Base-by-base conservation (phyloP, 2,888 invertebrate genomes). In the Sericinus montela region DNA sequence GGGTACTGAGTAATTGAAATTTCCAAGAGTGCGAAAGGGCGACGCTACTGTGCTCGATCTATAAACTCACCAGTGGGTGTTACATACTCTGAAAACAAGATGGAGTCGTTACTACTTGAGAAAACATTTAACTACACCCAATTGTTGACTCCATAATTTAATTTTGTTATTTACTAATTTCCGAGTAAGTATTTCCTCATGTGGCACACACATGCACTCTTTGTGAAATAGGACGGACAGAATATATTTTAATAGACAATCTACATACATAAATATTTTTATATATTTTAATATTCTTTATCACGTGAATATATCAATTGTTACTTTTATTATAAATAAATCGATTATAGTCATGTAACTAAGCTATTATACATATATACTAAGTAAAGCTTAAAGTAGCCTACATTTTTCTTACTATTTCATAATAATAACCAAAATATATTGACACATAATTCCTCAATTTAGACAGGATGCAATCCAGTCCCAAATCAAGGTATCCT, bases 81-180 rank as follows among this genome's bases (percentile, higher is more conserved):
- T 75, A 89, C 79, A 87, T 80, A 84, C 72, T 89, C 89, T 89
- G 89, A 89, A 89, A 89, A 86, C 75, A 87, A 86, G 75, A 83
- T 86, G 88, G 87, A 88, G 87, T 70, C 87, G 67, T 88, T 88
- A 88, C 88, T 87, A 86, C 80, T 76, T 68, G 59, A 61, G 62
- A 57, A 62, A 65, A 69, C 55, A 62, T 41, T 54, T 55, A 61
- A 62, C 83, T 82, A 84, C 69, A 56, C 63, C 86, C 86, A 85
- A 87, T 85, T 69, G 45, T 60, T 72, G 88, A 88, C 88, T 88
- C 88, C 88, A 81, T 76, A 50, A 56, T 59, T 66, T 53, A 81
- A 84, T 85, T 85, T 85, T 66, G 75, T 25, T 56, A 59, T 69
- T 51, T 54, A 35, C 58, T 64, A 67, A 49, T 41, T 54, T 49